Base-by-base conservation (phyloP, 2,113 vertebrate species). In the Myotis davidii region DNA sequence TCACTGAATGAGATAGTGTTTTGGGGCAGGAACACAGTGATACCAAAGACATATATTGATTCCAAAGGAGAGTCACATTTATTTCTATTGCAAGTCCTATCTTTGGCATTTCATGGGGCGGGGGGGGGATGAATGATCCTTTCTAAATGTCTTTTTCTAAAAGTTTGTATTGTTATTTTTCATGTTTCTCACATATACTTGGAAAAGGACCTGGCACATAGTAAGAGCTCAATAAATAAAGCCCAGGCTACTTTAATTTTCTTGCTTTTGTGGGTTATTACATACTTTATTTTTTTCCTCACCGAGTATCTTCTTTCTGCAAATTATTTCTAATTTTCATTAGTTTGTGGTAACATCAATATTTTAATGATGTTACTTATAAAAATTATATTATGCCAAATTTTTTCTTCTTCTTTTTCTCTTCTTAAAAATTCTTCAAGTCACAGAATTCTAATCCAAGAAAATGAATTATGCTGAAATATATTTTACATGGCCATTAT, bases 131-230 rank as follows among this genome's bases (percentile, higher is more conserved):
- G 10, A 16, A 72, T 87, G 25, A 34, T 32, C 48, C 42, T 65
- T 69, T 85, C 67, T 88, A 27, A 54, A 95, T 73, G 32, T 37
- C 21, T 14, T 23, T 79, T 65, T 67, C 5, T 27, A 13, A 3
- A 70, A 29, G n/a, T 42, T 29, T 25, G 3, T 70, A 29, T 39
- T 82, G 94, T 92, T 96, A 50, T 67, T 96, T 92, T 86, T 81
- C 27, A 37, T 70, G 6, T 77, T 73, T 59, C 73, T 65, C 67
- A 73, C 32, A 9, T 50, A 39, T 17, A 29, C 32, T 56, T 86
- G 72, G 42, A 54, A 76, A 92, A 85, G 34, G 64, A 23, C 34
- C 56, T 64, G 52, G 27, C 25, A 34, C 12, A 9, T 52, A 34
- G 13, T 16, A 59, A 42, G 8, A 39, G 32, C 4, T 87, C 14